phyloP scores from a whole-genome alignment of 2,113 vertebrate species.

The Asarcornis scutulata region DNA sequence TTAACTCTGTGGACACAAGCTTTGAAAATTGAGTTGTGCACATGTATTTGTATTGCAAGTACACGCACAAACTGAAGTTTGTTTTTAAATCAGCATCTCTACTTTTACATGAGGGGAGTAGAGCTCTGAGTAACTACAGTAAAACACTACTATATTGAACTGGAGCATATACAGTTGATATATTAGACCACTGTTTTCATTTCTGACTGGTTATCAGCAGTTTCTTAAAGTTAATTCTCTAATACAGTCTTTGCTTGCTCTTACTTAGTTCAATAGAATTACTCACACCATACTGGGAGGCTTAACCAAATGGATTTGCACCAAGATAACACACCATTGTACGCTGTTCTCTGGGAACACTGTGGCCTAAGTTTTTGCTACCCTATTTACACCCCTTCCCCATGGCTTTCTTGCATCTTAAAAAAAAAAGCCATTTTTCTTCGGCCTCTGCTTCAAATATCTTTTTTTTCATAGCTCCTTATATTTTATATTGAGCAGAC shows the following conservation, averaged over 20 bases:
- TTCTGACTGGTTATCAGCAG: background rate
- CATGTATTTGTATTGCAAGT: background rate
- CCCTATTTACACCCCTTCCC: too few species aligned
- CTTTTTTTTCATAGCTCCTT: background rate
- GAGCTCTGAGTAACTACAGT: background rate
- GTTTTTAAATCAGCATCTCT: background rate
- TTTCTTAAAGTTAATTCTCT: background rate
- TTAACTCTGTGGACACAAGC: background rate
- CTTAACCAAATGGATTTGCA: background rate
- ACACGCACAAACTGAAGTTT: background rate
- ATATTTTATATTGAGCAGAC: background rate
- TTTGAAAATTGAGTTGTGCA: background rate
- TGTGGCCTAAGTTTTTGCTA: background rate
- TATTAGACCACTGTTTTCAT: background rate
- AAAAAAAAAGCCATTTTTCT: background rate
- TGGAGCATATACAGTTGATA: background rate
- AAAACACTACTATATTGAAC: background rate
- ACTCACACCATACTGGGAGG: background rate
- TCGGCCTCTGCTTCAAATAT: background rate
- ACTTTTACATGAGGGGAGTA: fast-evolving
- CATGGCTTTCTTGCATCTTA: background rate
- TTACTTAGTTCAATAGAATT: background rate
- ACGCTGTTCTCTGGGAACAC: background rate
- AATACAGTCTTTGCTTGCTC: background rate
- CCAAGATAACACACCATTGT: background rate